Evolutionary conservation across 1,140 invertebrate genomes (phyloP), one percentile per base, ranked within the genome.

Genomic region (Steinernema khuongi): DNA sequence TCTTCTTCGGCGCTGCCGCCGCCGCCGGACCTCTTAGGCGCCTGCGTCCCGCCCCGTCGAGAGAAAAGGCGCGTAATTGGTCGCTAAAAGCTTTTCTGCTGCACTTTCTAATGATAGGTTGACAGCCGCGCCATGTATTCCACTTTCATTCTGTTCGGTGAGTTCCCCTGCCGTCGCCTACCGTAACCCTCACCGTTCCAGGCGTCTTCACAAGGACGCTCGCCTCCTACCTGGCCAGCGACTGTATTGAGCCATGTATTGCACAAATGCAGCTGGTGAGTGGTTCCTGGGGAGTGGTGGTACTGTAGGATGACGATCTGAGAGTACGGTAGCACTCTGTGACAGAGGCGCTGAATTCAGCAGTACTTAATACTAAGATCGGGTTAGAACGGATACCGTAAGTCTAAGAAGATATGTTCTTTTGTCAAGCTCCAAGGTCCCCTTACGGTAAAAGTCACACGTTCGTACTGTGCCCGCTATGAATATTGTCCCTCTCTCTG

Each of bases 61-160:
- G 50, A 17, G 50, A 11, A 11, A 60, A 60, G 50, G 26, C 50
- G 50, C 50, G 50, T 60, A 60, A 60, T 60, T 60, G 50, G 50
- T 60, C 50, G 50, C 50, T 60, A 60, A 60, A 60, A 60, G 50
- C 50, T 60, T 60, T 41, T 41, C n/a, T n/a, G 7, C 26, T 60
- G 50, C 50, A 60, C 50, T 60, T 60, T 60, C 50, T 60, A 60
- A 60, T 60, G 50, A 60, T 60, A 60, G 22, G 50, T 60, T 60
- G 50, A 60, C 26, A 22, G 19, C 50, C 50, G 26, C 26, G 50
- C 50, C 50, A 60, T 60, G 50, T 11, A n/a, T 60, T n/a, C n/a
- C 36, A n/a, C n/a, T n/a, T 11, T 41, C 7, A 11, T 41, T 7
- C 36, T 41, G 36, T 41, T 41, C 36, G 36, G 36, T 41, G n/a